phyloP scores from a whole-genome alignment of 1,140 invertebrate species.

The Drosophila kohkoa region DNA sequence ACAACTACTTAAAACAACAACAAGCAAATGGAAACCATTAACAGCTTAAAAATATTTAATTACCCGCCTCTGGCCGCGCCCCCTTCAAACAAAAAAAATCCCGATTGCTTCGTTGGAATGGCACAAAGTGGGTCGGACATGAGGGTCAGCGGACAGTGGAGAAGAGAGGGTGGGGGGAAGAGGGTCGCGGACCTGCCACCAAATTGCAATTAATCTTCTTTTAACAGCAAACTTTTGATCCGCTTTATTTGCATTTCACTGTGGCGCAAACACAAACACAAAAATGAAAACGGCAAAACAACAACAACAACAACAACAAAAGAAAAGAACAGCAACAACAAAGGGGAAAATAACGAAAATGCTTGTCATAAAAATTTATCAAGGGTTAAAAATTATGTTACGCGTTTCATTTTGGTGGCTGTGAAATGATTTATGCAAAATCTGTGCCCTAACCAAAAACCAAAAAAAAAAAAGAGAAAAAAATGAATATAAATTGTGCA shows the following conservation, averaged over 20 bases:
- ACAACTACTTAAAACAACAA: constrained; percentile 60
- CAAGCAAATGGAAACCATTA: constrained; percentile 77
- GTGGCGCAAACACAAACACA: constrained; percentile 57
- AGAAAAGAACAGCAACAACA: not conserved
- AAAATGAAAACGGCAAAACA: constrained; percentile 33
- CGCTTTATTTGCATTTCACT: constrained; percentile 82
- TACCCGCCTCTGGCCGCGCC: constrained; percentile 45
- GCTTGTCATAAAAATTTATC: constrained; percentile 83
- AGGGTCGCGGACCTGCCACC: constrained; percentile 63
- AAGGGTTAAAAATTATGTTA: constrained; percentile 82
- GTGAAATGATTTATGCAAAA: constrained; percentile 81
- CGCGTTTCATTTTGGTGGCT: constrained; percentile 78
- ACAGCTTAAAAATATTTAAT: constrained; percentile 83
- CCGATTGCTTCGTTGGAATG: constrained; percentile 7
- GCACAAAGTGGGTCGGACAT: not conserved
- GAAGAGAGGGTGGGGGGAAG: not conserved
- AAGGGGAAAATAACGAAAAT: constrained; percentile 72
- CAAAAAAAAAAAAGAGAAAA: constrained; percentile 36
- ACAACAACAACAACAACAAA: constrained; percentile 30
- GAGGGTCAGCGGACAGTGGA: not conserved
- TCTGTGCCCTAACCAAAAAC: constrained; percentile 63
- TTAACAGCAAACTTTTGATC: constrained; percentile 82
- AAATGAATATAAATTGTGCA: constrained; percentile 82
- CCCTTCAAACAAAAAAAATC: not conserved
- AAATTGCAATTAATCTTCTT: constrained; percentile 83